Evolutionary conservation across 2,113 vertebrate species (phyloP), one percentile per base, ranked within the genome.

Genomic region (Scolopax mira): DNA sequence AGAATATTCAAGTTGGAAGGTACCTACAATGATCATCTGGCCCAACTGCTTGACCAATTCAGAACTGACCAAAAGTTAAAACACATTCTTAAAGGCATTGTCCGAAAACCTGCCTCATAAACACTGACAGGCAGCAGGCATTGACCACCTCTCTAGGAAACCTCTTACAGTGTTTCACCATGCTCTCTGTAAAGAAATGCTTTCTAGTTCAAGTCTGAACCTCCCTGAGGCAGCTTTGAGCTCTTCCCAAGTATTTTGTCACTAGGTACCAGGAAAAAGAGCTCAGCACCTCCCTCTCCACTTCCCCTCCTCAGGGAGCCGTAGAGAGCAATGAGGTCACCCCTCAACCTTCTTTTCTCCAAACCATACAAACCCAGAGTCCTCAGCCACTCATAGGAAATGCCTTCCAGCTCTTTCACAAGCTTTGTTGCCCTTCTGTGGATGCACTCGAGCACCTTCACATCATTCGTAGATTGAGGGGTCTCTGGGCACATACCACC

Each of bases 161-260:
- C 19, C 21, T 44, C 3, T 31, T 54, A 5, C 33, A 46, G 8
- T 12, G 22, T 55, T 65, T 10, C 4, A 57, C 11, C 28, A 28
- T 42, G 3, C 10, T 46, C 14, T 52, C 3, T 0, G 28, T 55
- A 48, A 69, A 58, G 17, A 65, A 74, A 48, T 39, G 8, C 3
- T 49, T 85, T 14, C n/a, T 49, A 11, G 62, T 24, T 42, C 7
- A 7, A 39, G 7, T 19, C 22, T n/a, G 27, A 78, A 78, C 2
- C 5, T 37, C 17, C 11, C 22, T 44, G 22, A 13, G 1, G 9
- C 19, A 67, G 7, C 39, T 70, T 37, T 27, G 28, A 78, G 2
- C 5, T 17, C 4, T 60, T 61, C 17, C 18, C 14, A 31, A 0
- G 1, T 3, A 1, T 10, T 5, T 17, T 46, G 2, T 21, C 13